Evolutionary conservation across 2,113 vertebrate species (phyloP).

Genomic region (Carettochelys insculpta): DNA sequence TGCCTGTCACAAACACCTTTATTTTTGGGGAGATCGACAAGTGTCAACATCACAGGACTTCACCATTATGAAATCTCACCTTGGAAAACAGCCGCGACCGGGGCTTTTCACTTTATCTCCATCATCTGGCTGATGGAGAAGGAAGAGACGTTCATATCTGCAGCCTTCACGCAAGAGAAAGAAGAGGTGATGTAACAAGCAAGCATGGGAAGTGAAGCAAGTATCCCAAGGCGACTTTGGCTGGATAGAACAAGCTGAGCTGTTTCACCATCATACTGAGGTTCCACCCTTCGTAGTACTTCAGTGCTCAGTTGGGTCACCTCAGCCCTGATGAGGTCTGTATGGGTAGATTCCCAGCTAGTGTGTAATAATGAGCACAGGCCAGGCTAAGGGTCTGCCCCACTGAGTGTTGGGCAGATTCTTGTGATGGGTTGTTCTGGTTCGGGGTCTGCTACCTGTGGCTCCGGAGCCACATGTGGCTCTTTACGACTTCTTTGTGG

Average conservation of each 20-base stretch:
- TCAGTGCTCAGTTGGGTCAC: neutral
- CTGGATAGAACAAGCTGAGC: neutral
- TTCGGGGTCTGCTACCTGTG: too few species aligned
- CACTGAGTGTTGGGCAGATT: neutral
- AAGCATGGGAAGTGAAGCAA: constrained; percentile 28
- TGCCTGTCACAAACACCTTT: constrained; percentile 2
- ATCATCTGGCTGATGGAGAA: neutral
- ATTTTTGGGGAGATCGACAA: constrained; percentile 16
- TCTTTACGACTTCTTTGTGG: too few species aligned
- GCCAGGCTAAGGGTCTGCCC: too few species aligned
- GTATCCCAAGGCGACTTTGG: constrained; percentile 24
- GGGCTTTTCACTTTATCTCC: neutral
- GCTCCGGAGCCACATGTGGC: too few species aligned
- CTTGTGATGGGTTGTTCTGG: neutral
- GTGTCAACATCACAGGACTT: neutral
- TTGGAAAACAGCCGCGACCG: neutral
- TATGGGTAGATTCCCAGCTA: neutral
- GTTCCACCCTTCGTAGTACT: neutral
- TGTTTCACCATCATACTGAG: constrained; percentile 24
- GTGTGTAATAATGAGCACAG: neutral
- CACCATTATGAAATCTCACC: constrained; percentile 18
- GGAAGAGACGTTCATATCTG: neutral
- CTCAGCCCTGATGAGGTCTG: neutral
- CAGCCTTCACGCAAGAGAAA: constrained; percentile 43
- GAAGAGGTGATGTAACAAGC: constrained; percentile 13